phyloP scores from a whole-genome alignment of 2,797 vertebrate genomes.

The Allobates femoralis region DNA sequence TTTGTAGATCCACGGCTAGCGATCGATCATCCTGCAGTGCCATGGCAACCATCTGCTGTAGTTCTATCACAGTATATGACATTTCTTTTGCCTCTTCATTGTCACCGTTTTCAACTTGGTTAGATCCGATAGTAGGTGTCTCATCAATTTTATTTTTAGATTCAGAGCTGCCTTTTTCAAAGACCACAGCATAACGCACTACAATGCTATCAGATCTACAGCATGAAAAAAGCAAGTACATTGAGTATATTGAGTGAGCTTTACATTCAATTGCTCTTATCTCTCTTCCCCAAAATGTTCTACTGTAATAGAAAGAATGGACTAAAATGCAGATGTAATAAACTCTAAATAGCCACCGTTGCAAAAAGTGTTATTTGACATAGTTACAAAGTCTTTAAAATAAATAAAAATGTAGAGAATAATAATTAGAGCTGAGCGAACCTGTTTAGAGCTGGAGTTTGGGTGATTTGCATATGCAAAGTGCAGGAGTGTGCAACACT shows the following conservation, averaged over 20 bases:
- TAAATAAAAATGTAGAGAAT: background rate
- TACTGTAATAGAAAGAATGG: background rate
- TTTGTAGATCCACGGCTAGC: constrained; percentile 81
- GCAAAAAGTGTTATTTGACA: background rate
- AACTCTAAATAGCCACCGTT: background rate
- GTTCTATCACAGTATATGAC: constrained; percentile 69
- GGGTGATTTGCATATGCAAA: too few species aligned
- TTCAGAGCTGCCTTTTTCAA: constrained; percentile 75
- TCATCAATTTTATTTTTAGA: constrained; percentile 67
- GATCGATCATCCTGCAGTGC: constrained; percentile 82
- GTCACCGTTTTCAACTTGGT: constrained; percentile 72
- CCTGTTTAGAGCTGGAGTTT: too few species aligned
- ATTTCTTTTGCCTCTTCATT: constrained; percentile 67
- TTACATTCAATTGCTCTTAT: constrained; percentile 42
- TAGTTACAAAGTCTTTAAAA: background rate
- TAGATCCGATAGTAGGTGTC: constrained; percentile 75
- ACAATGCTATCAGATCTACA: constrained; percentile 82
- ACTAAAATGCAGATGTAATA: background rate
- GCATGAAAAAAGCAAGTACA: constrained; percentile 43
- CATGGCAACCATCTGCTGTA: constrained; percentile 81
- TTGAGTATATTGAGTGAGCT: constrained; percentile 13
- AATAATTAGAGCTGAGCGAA: too few species aligned
- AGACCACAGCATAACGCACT: constrained; percentile 81
- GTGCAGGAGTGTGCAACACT: too few species aligned
- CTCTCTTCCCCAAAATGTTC: constrained; percentile 30